Evolutionary conservation across 2,113 vertebrate genomes (phyloP).

Genomic region (Papio anubis): DNA sequence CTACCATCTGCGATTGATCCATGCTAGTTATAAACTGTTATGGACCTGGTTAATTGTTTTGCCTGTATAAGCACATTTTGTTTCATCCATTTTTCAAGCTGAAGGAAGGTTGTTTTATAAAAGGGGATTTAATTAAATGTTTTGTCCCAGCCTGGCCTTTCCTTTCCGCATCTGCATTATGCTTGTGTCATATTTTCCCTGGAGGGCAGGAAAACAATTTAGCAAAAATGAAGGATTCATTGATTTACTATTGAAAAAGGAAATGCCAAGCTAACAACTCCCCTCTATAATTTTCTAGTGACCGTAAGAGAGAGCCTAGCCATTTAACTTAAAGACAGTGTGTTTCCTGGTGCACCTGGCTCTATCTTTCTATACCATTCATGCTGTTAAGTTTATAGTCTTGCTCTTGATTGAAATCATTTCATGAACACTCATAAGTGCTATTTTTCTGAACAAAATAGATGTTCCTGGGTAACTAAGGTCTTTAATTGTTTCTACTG

Average conservation of each 20-base stretch:
- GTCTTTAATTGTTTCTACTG: conserved; percentile 39
- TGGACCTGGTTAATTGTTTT: conserved; percentile 69
- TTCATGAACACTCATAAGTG: neutral
- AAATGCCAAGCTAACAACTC: conserved; percentile 63
- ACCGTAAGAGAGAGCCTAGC: conserved; percentile 15
- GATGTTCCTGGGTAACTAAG: conserved; percentile 28
- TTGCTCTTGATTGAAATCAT: conserved; percentile 62
- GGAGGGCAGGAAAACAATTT: conserved; percentile 78
- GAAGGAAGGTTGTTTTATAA: conserved; percentile 74
- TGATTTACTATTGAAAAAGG: conserved; percentile 79
- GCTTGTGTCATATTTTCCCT: conserved; percentile 75
- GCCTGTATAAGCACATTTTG: conserved; percentile 72
- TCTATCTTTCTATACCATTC: conserved; percentile 37
- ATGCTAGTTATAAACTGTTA: conserved; percentile 53
- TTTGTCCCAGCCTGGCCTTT: conserved; percentile 73
- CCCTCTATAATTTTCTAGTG: conserved; percentile 71
- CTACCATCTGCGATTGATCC: conserved; percentile 20
- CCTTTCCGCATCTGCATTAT: conserved; percentile 55
- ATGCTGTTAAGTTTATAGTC: conserved; percentile 49
- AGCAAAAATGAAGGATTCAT: conserved; percentile 74
- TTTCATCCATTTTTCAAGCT: conserved; percentile 73
- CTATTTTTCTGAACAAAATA: conserved; percentile 52
- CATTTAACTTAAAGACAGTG: conserved; percentile 56
- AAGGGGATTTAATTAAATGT: conserved; percentile 77
- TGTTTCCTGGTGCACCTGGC: conserved; percentile 46